Evolutionary conservation across 2,113 vertebrate genomes (phyloP).

Genomic region (Neoarius graeffei): DNA sequence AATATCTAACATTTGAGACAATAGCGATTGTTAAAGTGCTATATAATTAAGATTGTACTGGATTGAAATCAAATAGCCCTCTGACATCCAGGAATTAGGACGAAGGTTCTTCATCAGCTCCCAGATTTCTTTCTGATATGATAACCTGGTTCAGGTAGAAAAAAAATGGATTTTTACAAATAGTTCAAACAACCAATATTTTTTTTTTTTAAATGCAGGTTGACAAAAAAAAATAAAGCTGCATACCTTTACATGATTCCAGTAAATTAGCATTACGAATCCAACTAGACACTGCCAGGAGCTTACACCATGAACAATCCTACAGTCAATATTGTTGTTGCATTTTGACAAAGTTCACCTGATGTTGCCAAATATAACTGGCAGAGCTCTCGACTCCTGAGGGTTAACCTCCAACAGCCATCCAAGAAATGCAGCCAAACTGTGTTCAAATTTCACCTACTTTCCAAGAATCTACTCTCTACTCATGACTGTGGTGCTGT

Average conservation of each 20-base stretch:
- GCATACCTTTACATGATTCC: not conserved
- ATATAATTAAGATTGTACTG: not conserved
- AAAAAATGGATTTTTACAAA: not conserved
- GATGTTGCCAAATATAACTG: conserved; percentile 17
- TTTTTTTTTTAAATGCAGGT: not conserved
- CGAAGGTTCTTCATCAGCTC: not conserved
- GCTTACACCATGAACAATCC: not conserved
- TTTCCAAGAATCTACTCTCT: conserved; percentile 9
- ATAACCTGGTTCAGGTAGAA: not conserved
- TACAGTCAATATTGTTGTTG: conserved; percentile 5
- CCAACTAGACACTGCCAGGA: not conserved
- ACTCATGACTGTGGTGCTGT: not conserved
- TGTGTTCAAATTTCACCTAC: not conserved
- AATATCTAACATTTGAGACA: not conserved
- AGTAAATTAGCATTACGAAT: conserved; percentile 11
- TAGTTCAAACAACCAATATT: not conserved
- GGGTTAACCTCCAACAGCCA: conserved; percentile 5
- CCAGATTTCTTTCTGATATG: not conserved
- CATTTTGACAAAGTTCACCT: conserved; percentile 17
- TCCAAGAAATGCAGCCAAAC: not conserved
- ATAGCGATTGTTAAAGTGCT: not conserved
- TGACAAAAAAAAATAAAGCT: not conserved
- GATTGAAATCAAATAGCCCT: too few species aligned
- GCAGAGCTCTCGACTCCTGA: conserved; percentile 3
- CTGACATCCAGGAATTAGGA: not conserved